Conservation (phyloP, 2,888 invertebrate genomes). For the Tipula vernalis region DNA sequence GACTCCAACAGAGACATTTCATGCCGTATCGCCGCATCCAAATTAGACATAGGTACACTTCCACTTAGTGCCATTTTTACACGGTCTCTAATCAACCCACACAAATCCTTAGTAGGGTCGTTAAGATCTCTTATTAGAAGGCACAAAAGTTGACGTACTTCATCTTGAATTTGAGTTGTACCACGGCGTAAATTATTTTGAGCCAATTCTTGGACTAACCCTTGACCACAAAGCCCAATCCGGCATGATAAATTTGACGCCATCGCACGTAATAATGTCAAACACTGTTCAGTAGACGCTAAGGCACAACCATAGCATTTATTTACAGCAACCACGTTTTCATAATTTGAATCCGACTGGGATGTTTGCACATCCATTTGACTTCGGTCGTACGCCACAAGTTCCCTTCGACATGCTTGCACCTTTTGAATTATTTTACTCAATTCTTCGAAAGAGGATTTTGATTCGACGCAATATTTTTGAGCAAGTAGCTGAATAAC, state of each 20-base stretch:
- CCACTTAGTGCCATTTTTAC: constrained; percentile 71
- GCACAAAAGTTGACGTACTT: constrained; percentile 79
- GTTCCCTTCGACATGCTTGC: constrained; percentile 75
- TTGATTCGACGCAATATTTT: constrained; percentile 90
- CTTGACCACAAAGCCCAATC: constrained; percentile 64
- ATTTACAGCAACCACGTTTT: constrained; percentile 34
- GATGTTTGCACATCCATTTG: constrained; percentile 48
- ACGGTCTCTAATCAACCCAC: constrained; percentile 66
- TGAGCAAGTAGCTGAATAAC: constrained; percentile 89
- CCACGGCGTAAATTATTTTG: constrained; percentile 83
- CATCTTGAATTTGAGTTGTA: constrained; percentile 72
- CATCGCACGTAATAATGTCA: constrained; percentile 78
- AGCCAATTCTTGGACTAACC: constrained; percentile 78
- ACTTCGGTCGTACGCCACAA: constrained; percentile 81
- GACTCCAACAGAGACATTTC: constrained; percentile 81
- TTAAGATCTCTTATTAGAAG: constrained; percentile 78
- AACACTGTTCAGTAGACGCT: constrained; percentile 86
- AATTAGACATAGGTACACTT: constrained; percentile 58
- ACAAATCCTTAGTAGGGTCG: constrained; percentile 70
- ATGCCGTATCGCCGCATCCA: constrained; percentile 69
- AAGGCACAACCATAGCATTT: constrained; percentile 81
- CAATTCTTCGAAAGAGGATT: constrained; percentile 87
- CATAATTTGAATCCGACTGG: constrained; percentile 22
- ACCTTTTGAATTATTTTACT: constrained; percentile 84
- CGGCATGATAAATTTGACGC: constrained; percentile 68